phyloP scores from a whole-genome alignment of 2,888 invertebrate species.

The Escarpia spicata region DNA sequence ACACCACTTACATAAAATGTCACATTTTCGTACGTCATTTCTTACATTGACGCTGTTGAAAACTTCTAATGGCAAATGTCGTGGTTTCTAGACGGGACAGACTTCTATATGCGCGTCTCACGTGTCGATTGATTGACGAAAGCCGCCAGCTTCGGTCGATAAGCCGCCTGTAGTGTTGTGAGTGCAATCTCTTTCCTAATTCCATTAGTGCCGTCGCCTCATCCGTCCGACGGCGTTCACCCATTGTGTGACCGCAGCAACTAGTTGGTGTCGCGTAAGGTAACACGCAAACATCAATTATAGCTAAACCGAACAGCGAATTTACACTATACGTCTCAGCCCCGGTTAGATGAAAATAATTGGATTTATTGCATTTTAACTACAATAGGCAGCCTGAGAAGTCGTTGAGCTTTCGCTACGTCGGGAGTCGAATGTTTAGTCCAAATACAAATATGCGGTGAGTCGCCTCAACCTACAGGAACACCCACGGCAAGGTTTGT shows the following conservation, averaged over 20 bases:
- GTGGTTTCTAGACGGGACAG: neutral
- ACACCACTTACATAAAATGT: too few species aligned
- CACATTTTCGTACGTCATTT: neutral
- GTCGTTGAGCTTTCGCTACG: too few species aligned
- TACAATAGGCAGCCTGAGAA: too few species aligned
- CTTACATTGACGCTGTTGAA: neutral
- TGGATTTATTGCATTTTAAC: neutral
- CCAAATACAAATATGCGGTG: too few species aligned
- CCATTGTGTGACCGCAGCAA: neutral
- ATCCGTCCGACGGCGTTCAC: neutral
- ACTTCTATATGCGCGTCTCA: neutral
- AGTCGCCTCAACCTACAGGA: too few species aligned
- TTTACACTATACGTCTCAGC: neutral
- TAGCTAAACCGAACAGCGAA: neutral
- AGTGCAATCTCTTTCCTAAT: neutral
- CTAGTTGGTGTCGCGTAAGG: neutral
- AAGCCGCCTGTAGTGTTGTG: neutral
- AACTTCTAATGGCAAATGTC: neutral
- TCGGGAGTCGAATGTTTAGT: too few species aligned
- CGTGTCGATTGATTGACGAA: neutral
- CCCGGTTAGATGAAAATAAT: neutral
- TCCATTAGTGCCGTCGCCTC: neutral
- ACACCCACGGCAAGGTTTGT: neutral
- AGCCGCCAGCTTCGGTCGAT: neutral
- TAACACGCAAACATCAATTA: neutral